Percentiles rank a stretch among this genome's conserved stretches.
Conservation (phyloP, 2,797 vertebrate genomes). For the Darevskia nairensis region DNA sequence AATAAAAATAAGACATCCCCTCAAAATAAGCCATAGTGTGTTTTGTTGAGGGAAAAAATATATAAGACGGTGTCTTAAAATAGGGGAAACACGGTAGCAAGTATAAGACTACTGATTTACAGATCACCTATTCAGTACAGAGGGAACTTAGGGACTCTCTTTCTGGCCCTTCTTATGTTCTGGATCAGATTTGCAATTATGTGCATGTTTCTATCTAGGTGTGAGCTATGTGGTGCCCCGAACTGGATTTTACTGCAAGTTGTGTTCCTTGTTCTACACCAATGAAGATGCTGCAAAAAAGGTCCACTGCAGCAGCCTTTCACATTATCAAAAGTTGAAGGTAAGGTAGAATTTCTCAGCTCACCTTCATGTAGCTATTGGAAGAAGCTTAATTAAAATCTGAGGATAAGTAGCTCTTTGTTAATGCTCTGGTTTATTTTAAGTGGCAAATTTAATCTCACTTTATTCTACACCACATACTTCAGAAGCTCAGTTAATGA, state of each 20-base stretch:
- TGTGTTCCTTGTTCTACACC: constrained; percentile 97
- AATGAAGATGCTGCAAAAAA: constrained; percentile 95
- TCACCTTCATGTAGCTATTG: constrained; percentile 29
- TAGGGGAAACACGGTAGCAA: background rate
- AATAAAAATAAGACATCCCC: no score
- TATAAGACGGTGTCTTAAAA: no score
- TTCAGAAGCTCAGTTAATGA: background rate
- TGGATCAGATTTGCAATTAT: constrained; percentile 69
- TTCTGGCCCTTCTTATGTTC: constrained; percentile 58
- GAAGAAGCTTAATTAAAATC: background rate
- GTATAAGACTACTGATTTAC: background rate
- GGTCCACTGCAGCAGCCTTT: constrained; percentile 93
- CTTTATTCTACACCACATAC: background rate
- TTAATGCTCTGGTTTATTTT: background rate
- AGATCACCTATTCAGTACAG: constrained; percentile 53
- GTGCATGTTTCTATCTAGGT: constrained; percentile 82
- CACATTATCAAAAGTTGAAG: constrained; percentile 96
- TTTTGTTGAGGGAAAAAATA: no score
- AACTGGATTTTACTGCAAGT: constrained; percentile 95
- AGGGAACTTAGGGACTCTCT: constrained; percentile 56
- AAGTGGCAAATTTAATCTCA: background rate
- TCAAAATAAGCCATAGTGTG: no score
- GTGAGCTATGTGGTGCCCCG: constrained; percentile 93
- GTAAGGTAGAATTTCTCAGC: constrained; percentile 79
- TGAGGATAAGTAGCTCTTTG: background rate